Evolutionary conservation across 1,140 invertebrate genomes (phyloP), one percentile per base, ranked within the genome.

Genomic region (Drosophila insularis): DNA sequence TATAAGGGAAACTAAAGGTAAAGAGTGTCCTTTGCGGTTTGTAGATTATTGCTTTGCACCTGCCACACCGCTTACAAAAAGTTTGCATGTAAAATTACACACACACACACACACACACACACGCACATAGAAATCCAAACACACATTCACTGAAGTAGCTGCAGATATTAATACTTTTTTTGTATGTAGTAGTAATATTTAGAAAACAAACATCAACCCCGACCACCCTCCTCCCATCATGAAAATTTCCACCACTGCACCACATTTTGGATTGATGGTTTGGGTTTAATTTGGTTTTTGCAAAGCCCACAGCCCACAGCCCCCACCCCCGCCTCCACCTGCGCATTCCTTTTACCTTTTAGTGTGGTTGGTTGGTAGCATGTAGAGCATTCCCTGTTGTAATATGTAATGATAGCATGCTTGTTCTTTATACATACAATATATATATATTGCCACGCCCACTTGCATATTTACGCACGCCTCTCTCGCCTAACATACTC

Each of bases 381-480:
- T 58, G 55, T 58, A 10, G 43, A 19, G 27, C 27, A 50, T 21
- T 50, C 8, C 17, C 35, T 58, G 32, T 58, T 58, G 55, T 58
- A 59, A 19, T 43, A 39, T 63, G 50, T 75, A 75, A 68, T 72
- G 61, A 54, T 40, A 39, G 71, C 71, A 74, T 74, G 74, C 66
- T 65, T 74, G 61, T 68, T 40, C 35, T 23, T 21, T 19, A 10
- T 59, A 19, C 13, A 40, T 40, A 40, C 4, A 40, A n/a, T n/a
- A 40, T 17, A 46, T 50, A 37, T 37, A 37, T 37, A 23, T 37
- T 32, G 55, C 55, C 55, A 58, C 55, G 62, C 59, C 46, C 67
- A 68, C 55, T 14, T 54, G 64, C 74, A 77, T 27, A 43, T 70
- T 59, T 63, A 77, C 66, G 71, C 58, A 77, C 62, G 43, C 71